These are phyloP conservation scores for Cryptotermes secundus DNA, from an alignment of 1,140 invertebrate genomes.

Conservation along the genomic window DNA sequence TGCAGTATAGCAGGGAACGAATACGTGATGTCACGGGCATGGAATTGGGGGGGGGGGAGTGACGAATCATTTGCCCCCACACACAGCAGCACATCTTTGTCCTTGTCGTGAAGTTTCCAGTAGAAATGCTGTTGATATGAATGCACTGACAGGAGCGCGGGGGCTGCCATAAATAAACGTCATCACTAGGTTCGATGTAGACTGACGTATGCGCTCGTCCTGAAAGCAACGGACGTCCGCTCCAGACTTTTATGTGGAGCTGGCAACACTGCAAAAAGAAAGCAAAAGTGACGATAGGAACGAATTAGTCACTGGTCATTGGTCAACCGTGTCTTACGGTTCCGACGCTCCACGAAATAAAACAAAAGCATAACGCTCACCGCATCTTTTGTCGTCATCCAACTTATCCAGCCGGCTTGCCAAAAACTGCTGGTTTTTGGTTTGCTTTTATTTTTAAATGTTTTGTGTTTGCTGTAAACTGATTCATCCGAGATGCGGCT, in stretches of 20 bases:
- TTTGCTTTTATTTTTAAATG: neutral
- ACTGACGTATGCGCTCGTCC: neutral
- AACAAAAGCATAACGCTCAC: slow-evolving; percentile 3
- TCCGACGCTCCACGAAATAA: neutral
- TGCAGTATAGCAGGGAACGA: neutral
- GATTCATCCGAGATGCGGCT: neutral
- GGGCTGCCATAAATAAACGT: neutral
- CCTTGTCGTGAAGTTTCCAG: slow-evolving; percentile 3
- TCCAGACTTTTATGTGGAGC: neutral
- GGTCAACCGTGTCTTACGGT: slow-evolving; percentile 8
- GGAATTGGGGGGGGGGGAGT: neutral
- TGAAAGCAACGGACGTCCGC: neutral
- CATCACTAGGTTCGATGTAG: neutral
- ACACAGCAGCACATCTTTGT: neutral
- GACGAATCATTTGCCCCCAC: neutral
- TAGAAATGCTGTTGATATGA: slow-evolving; percentile 2
- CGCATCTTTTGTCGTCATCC: neutral
- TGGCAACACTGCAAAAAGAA: neutral
- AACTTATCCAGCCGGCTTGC: neutral
- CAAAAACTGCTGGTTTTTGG: neutral
- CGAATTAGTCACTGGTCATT: slow-evolving; percentile 15
- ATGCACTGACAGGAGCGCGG: neutral
- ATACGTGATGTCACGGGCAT: neutral
- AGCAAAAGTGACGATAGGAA: neutral
- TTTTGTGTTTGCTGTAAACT: neutral